Base-by-base conservation (phyloP, 2,113 vertebrate species). In the Tenrec ecaudatus region DNA sequence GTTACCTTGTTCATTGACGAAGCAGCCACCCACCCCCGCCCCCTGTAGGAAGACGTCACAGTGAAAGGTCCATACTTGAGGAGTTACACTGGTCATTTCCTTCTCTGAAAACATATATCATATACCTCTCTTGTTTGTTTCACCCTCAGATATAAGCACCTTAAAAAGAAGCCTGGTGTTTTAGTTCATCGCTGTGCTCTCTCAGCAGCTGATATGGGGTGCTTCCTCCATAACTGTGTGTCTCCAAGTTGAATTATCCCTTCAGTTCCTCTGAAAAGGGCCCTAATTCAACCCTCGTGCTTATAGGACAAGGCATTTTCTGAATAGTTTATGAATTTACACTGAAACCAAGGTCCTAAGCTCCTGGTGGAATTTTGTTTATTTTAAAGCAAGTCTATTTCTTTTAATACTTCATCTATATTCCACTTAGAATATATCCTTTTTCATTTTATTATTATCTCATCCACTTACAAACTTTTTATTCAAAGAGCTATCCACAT, bases 381-480 rank as follows among this genome's bases (percentile, higher is more conserved):
- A 94, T 87, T 93, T 77, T 79, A 95, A 94, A n/a, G 43, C 36
- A 89, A 82, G 15, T 62, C 6, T 27, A 80, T 90, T 95, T 80
- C 88, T 94, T 94, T 95, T 79, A 62, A 12, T 76, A 84, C 47
- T 91, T 95, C 88, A 94, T 95, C 76, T 95, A 66, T 83, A 93
- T 91, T 95, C 82, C 31, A 94, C 88, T 94, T 89, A 80, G 47
- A 53, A 5, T 53, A 8, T 93, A 69, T 0, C 47, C 29, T 62
- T 95, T 95, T 91, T 94, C 91, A 95, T 95, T 94, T 94, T 57
- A 86, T 92, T 91, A 89, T 82, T 76, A 68, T 92, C 62, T 89
- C 95, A 94, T 84, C 77, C 71, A 57, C 60, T 89, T 94, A 81
- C 2, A 62, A 62, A 22, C 91, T 62, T 92, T 86, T 77, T 90